phyloP scores from a whole-genome alignment of 2,888 invertebrate genomes.

The Macrophya alboannulata region DNA sequence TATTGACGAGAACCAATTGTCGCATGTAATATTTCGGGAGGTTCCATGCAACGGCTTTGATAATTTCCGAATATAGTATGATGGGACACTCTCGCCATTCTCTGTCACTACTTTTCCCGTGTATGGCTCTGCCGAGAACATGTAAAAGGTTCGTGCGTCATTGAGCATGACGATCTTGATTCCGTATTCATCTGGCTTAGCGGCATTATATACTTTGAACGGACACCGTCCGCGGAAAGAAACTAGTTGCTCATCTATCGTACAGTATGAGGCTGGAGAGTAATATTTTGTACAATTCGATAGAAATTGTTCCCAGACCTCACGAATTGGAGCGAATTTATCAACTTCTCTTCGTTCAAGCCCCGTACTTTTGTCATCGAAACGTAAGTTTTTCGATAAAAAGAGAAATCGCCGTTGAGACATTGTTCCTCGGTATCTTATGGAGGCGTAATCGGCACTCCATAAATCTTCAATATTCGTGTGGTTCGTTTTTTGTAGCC shows the following conservation, averaged over 20 bases:
- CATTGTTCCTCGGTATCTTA: conserved; percentile 32
- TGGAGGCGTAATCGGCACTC: conserved; percentile 35
- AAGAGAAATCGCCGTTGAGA: background rate
- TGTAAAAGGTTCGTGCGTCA: conserved; percentile 70
- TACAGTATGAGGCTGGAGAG: background rate
- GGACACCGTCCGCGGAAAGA: conserved; percentile 63
- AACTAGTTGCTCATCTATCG: conserved; percentile 63
- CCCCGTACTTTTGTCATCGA: conserved; percentile 64
- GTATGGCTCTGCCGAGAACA: conserved; percentile 73
- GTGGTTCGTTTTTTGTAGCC: conserved; percentile 42
- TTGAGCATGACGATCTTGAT: conserved; percentile 72
- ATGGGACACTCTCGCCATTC: conserved; percentile 42
- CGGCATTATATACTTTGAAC: conserved; percentile 61
- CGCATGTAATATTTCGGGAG: conserved; percentile 50
- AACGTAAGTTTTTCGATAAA: background rate
- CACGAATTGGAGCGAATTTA: conserved; percentile 58
- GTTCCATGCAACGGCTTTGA: conserved; percentile 54
- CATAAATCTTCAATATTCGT: conserved; percentile 58
- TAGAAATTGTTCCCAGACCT: conserved; percentile 56
- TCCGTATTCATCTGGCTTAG: conserved; percentile 71
- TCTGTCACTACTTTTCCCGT: conserved; percentile 64
- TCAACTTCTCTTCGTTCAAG: conserved; percentile 55
- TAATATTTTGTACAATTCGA: conserved; percentile 55
- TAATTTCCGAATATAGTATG: conserved; percentile 57
- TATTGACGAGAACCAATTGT: too few species aligned